phyloP scores from a whole-genome alignment of 2,113 vertebrate genomes.

The Uria aalge region DNA sequence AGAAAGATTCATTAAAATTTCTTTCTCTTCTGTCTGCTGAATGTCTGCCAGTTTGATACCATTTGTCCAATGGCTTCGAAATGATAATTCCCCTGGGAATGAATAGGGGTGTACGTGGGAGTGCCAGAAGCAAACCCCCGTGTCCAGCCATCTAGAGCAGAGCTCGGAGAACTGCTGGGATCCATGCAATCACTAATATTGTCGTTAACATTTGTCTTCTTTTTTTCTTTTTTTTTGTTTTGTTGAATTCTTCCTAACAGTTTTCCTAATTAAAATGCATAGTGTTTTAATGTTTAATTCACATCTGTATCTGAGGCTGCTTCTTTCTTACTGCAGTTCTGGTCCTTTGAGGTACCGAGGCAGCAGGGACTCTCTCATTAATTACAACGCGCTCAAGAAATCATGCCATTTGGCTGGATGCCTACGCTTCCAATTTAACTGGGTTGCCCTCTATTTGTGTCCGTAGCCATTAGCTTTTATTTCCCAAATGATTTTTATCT shows the following conservation, averaged over 20 bases:
- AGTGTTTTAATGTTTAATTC: background rate
- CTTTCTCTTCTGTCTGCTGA: background rate
- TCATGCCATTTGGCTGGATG: background rate
- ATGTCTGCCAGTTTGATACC: background rate
- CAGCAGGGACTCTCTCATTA: background rate
- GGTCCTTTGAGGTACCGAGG: background rate
- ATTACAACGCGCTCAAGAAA: background rate
- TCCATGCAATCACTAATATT: background rate
- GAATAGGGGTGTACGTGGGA: background rate
- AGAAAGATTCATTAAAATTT: background rate
- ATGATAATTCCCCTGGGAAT: background rate
- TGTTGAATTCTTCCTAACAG: background rate
- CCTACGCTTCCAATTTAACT: background rate
- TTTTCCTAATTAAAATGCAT: background rate
- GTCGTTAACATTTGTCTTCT: rapidly evolving
- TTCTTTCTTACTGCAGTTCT: background rate
- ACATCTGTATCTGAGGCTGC: background rate
- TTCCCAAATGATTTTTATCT: slow-evolving; percentile 26
- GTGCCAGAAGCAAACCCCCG: background rate
- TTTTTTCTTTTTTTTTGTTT: background rate
- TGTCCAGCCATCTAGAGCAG: background rate
- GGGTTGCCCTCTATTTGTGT: slow-evolving; percentile 1
- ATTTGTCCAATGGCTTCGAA: background rate
- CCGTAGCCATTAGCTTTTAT: background rate
- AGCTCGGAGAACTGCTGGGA: background rate